Conservation (phyloP, 2,797 vertebrate genomes). For the Sebastiscus tertius region DNA sequence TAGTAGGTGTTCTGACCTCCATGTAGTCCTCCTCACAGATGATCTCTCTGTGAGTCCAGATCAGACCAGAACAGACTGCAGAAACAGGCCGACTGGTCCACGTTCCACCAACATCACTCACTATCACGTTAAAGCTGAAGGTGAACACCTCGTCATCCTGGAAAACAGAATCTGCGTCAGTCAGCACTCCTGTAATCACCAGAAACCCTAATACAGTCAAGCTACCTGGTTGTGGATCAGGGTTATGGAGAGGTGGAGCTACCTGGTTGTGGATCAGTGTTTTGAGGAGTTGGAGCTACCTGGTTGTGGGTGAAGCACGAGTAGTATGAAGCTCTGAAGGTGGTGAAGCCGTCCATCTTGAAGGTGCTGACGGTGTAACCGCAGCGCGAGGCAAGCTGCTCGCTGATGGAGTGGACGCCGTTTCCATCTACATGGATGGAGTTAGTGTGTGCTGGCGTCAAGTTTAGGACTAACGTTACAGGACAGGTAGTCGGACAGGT, state of each 20-base stretch:
- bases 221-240: too few species aligned
- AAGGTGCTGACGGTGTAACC: slow-evolving; percentile 74
- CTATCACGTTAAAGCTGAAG: slow-evolving; percentile 74
- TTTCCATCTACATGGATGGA: slow-evolving; percentile 28
- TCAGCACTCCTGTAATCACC: too few species aligned
- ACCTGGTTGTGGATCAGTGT: too few species aligned
- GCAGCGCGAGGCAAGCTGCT: slow-evolving; percentile 55
- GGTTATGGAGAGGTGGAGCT: too few species aligned
- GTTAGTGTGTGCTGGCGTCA: neutral
- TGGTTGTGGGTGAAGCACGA: slow-evolving; percentile 75
- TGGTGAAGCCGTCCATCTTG: slow-evolving; percentile 43
- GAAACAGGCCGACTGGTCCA: slow-evolving; percentile 36
- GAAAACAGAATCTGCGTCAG: neutral
- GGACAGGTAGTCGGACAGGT: neutral
- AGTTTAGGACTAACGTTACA: neutral
- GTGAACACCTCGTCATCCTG: slow-evolving; percentile 78
- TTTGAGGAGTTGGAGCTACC: slow-evolving; percentile 12
- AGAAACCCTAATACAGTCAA: too few species aligned
- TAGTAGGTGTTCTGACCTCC: slow-evolving; percentile 68
- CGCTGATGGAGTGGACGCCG: slow-evolving; percentile 43
- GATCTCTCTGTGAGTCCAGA: slow-evolving; percentile 79
- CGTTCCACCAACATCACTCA: slow-evolving; percentile 52
- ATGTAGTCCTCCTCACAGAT: slow-evolving; percentile 85
- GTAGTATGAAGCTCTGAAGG: slow-evolving; percentile 76
- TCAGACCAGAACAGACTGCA: slow-evolving; percentile 44